Base-by-base conservation (phyloP, 2,113 vertebrate genomes). In the Pygoscelis adeliae region DNA sequence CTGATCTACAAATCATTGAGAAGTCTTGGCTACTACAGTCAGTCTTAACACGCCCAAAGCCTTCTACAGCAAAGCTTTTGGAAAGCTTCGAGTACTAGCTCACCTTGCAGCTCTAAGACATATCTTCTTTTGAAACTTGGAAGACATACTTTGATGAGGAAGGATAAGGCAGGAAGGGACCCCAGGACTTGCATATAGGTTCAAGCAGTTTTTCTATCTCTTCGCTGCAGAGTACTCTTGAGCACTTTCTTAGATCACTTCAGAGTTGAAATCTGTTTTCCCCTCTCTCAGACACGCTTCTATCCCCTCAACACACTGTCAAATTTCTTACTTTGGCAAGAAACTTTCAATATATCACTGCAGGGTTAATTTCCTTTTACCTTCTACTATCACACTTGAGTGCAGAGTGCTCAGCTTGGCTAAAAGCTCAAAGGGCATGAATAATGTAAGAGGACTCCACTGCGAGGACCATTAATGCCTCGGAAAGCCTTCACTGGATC, bases 391-490 rank as follows among this genome's bases (percentile, higher is more conserved):
- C 66, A 42, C 88, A 93, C 71, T 89, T 38, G 42, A 96, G 63
- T 14, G 38, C 71, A 73, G 82, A 94, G 56, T 21, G 90, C 69
- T 74, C 59, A 72, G 83, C 82, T 79, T 73, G 65, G 50, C 89
- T 94, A 83, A 95, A 93, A 96, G 87, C 96, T 92, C 92, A 65
- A 82, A 95, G 36, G 17, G 46, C 53, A 96, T 97, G 92, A 97
- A 98, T 97, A 97, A 97, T 97, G 29, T 62, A 97, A 66, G 61
- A 92, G 29, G 56, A 83, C 61, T 70, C 86, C 38, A 81, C 59
- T 70, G 27, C 15, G 10, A 93, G 73, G 27, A 63, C 89, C 77
- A 93, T 80, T 96, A 97, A 84, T 89, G 83, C 47, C 70, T 94
- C 74, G 82, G 87, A 93, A 95, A 96, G 74, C 87, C 81, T 90